These are phyloP conservation scores for Heliangelus exortis DNA, from an alignment of 2,797 vertebrate genomes.

Conservation along the genomic window DNA sequence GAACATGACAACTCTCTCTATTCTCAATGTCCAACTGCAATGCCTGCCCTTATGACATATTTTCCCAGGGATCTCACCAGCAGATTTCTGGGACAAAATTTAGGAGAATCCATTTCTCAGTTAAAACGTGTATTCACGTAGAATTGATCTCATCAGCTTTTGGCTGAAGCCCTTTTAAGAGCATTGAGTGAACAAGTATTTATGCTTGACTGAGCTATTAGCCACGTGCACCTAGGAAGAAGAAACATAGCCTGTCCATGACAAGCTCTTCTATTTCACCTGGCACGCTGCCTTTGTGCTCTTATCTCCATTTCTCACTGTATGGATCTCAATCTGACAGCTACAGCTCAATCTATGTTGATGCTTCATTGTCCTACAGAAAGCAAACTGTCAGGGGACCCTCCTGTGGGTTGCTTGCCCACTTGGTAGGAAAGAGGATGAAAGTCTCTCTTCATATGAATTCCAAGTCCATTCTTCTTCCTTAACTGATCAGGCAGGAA, in stretches of 20 bases:
- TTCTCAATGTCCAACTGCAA: not conserved
- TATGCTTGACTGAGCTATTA: slow-evolving; percentile 14
- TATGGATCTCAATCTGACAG: not conserved
- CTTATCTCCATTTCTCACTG: not conserved
- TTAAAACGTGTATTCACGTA: not conserved
- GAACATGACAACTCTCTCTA: not conserved
- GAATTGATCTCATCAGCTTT: not conserved
- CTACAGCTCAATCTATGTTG: not conserved
- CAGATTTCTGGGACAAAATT: not conserved
- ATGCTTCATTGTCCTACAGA: not conserved
- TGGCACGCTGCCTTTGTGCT: not conserved
- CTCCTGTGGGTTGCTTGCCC: not conserved
- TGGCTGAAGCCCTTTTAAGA: not conserved
- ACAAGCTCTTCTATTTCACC: slow-evolving; percentile 11
- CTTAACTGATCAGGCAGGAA: not conserved
- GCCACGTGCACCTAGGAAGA: not conserved
- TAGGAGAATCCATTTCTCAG: not conserved
- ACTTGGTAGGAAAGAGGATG: not conserved
- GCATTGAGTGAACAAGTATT: not conserved
- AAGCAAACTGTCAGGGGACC: not conserved
- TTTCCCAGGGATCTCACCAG: not conserved
- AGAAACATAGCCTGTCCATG: not conserved
- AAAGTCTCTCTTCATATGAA: not conserved
- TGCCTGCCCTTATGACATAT: not conserved
- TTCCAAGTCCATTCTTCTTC: not conserved